Evolutionary conservation across 2,797 vertebrate species (phyloP).

Genomic region (Mergus octosetaceus): DNA sequence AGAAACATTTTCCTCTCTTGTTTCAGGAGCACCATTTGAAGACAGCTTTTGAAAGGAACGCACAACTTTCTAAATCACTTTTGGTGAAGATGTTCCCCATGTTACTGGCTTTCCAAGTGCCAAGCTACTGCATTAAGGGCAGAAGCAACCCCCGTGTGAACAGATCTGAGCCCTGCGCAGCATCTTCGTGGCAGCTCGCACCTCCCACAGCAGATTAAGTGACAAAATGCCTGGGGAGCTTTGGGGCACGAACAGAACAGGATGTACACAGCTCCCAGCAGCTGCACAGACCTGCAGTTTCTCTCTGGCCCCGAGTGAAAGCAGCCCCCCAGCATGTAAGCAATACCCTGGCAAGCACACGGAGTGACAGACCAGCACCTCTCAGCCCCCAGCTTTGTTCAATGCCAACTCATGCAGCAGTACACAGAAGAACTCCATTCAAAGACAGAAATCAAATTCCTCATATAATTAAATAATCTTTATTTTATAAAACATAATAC

Average conservation of each 20-base stretch:
- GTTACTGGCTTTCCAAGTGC: neutral
- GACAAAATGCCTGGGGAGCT: neutral
- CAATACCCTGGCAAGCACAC: neutral
- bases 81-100: neutral
- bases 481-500: constrained; percentile 80
- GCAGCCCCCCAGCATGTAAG: neutral
- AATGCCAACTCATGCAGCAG: neutral
- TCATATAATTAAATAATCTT: constrained; percentile 65
- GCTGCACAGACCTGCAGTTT: neutral
- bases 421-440: neutral
- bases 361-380: neutral
- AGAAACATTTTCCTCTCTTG: neutral
- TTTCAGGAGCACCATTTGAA: neutral
- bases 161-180: neutral
- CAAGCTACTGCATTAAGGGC: neutral
- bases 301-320: neutral
- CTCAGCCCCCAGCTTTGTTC: neutral
- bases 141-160: neutral
- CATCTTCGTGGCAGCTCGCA: neutral
- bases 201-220: neutral
- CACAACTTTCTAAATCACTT: neutral
- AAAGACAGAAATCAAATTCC: neutral
- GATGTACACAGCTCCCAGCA: neutral
- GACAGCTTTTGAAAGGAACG: neutral
- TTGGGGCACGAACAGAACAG: neutral